Conservation (phyloP, 1,140 invertebrate species). For the Vanessa tameamea region DNA sequence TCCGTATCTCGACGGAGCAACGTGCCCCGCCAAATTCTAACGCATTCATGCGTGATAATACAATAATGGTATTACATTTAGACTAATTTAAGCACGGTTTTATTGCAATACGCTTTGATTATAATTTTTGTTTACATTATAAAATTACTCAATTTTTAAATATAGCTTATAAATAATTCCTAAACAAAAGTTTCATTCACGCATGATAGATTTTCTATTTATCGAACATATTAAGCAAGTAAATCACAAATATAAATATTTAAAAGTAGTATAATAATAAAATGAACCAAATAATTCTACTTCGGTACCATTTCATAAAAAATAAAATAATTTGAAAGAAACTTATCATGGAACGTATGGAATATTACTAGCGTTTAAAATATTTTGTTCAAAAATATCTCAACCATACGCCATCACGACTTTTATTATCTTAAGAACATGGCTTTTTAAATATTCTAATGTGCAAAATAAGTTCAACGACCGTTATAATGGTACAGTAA, state of each 20-base stretch:
- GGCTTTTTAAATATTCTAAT: constrained; percentile 37
- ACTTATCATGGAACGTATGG: background rate
- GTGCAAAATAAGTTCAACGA: constrained; percentile 43
- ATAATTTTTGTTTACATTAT: constrained; percentile 7
- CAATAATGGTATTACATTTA: constrained; percentile 68
- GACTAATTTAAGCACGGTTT: constrained; percentile 51
- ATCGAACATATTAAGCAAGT: too few species aligned
- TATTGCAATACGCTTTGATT: constrained; percentile 34
- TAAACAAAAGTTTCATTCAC: background rate
- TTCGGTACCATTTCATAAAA: too few species aligned
- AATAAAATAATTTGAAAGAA: background rate
- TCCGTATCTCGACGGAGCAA: constrained; percentile 63
- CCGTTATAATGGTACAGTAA: constrained; percentile 41
- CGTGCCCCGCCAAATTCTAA: constrained; percentile 52
- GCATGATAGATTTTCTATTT: too few species aligned
- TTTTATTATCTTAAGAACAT: constrained; percentile 15
- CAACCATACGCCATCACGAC: background rate
- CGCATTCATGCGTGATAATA: constrained; percentile 64
- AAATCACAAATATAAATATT: too few species aligned
- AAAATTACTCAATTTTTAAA: background rate
- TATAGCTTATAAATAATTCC: background rate
- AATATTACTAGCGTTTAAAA: background rate
- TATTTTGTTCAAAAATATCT: constrained; percentile 10
- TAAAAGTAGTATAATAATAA: too few species aligned
- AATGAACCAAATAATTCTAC: too few species aligned